Conservation (phyloP, 1,140 invertebrate genomes). For the Notospermus geniculatus region DNA sequence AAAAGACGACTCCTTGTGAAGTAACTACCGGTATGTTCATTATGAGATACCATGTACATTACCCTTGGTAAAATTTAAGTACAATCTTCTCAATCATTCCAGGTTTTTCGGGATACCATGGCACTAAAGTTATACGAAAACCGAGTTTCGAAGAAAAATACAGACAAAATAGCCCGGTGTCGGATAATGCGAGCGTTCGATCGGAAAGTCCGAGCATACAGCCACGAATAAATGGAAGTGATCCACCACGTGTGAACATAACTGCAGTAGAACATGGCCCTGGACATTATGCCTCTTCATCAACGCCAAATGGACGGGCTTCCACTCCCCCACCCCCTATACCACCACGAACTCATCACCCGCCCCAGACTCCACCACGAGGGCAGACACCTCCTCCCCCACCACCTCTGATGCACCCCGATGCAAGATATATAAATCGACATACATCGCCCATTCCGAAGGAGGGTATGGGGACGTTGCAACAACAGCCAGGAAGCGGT, state of each 20-base stretch:
- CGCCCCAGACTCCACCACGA: constrained; percentile 33
- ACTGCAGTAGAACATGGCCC: too few relatives aligned
- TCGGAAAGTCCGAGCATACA: constrained; percentile 75
- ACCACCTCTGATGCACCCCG: constrained; percentile 20
- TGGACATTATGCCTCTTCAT: too few relatives aligned
- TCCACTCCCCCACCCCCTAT: constrained; percentile 66
- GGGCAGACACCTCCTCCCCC: constrained; percentile 32
- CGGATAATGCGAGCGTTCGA: constrained; percentile 82
- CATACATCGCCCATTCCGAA: constrained; percentile 15
- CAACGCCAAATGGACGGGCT: too few relatives aligned
- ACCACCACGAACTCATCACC: constrained; percentile 59
- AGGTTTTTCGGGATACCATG: constrained; percentile 62
- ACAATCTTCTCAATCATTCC: constrained; percentile 11
- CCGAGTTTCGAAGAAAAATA: constrained; percentile 71
- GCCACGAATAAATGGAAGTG: too few relatives aligned
- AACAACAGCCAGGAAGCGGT: not conserved
- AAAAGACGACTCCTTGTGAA: not conserved
- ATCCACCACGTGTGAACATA: too few relatives aligned
- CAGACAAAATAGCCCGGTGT: constrained; percentile 69
- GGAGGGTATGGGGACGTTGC: not conserved
- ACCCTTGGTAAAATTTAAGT: not conserved
- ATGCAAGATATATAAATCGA: constrained; percentile 11
- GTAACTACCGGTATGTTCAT: not conserved
- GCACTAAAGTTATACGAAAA: constrained; percentile 75
- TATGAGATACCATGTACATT: not conserved